These are phyloP conservation scores for Acropora yongei DNA, from an alignment of 64 coral and sea anemone genomes.

Conservation along the genomic window DNA sequence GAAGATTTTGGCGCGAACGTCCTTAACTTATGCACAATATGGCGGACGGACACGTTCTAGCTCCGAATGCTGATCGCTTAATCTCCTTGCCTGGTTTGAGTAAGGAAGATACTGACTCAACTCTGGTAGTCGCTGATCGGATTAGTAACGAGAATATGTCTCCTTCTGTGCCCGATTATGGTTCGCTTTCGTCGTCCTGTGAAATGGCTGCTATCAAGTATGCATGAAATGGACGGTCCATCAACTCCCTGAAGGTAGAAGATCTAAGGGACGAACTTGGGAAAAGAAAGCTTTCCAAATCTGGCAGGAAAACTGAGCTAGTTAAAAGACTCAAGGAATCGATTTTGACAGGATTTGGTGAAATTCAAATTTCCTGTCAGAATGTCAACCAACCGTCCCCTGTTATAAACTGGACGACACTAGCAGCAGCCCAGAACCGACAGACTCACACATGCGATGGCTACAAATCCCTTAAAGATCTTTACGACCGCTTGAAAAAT, in stretches of 20 bases:
- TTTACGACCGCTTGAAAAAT: constrained; percentile 3
- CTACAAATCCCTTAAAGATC: constrained; percentile 3
- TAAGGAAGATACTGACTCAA: constrained; percentile 2
- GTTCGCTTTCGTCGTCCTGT: neutral
- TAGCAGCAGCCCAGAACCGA: constrained; percentile 9
- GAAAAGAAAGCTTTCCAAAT: constrained; percentile 11
- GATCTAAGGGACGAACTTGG: constrained; percentile 3
- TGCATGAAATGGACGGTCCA: constrained; percentile 9
- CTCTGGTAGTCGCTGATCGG: constrained; percentile 5
- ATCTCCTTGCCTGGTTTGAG: constrained; percentile 6
- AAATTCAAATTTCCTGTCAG: constrained; percentile 3
- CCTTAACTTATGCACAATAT: neutral
- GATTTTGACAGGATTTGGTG: constrained; percentile 15
- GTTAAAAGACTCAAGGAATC: constrained; percentile 6
- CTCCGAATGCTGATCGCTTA: neutral
- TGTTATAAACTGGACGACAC: constrained; percentile 1
- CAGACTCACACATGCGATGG: neutral
- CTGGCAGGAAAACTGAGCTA: neutral
- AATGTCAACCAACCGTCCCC: constrained; percentile 9
- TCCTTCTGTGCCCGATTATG: too few relatives aligned
- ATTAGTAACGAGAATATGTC: constrained; percentile 6
- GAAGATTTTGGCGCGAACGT: too few relatives aligned
- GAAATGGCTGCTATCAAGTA: constrained; percentile 2
- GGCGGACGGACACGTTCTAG: constrained; percentile 13
- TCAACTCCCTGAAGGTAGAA: neutral